Percentiles rank a stretch among this genome's conserved stretches.
Evolutionary conservation across 2,888 invertebrate genomes (phyloP).

Genomic region (Chymomyza procnemis): DNA sequence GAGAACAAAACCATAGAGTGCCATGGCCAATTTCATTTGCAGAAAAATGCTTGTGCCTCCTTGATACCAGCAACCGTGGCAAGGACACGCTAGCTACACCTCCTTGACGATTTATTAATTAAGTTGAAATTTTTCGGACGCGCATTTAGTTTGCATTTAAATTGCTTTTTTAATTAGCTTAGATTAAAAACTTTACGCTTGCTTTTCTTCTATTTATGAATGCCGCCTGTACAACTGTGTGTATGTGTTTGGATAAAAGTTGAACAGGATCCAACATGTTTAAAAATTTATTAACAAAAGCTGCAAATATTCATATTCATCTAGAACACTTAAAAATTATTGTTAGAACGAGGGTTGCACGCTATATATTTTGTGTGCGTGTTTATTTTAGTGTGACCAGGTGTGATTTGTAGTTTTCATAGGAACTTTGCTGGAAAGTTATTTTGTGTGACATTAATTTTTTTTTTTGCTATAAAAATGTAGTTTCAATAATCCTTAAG

Average conservation of each 20-base stretch:
- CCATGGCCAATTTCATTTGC: conserved; percentile 18
- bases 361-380: no score
- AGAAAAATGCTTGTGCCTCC: not conserved
- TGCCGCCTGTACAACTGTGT: conserved; percentile 1
- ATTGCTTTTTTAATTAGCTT: conserved; percentile 58
- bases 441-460: no score
- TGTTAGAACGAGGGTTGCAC: conserved; percentile 16
- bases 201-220: conserved; percentile 30
- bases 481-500: no score
- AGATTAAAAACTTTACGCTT: conserved; percentile 43
- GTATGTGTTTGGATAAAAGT: not conserved
- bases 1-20: not conserved
- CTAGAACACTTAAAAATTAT: conserved; percentile 25
- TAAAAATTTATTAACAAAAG: conserved; percentile 33
- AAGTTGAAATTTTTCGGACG: conserved; percentile 38
- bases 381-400: no score
- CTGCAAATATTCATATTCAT: conserved; percentile 6
- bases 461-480: no score
- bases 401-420: no score
- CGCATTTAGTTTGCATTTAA: conserved; percentile 60
- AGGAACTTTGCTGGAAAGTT: no score
- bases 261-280: not conserved
- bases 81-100: not conserved
- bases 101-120: conserved; percentile 42
- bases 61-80: no score